phyloP scores from a whole-genome alignment of 1,140 invertebrate species.

The Drosophila varians region DNA sequence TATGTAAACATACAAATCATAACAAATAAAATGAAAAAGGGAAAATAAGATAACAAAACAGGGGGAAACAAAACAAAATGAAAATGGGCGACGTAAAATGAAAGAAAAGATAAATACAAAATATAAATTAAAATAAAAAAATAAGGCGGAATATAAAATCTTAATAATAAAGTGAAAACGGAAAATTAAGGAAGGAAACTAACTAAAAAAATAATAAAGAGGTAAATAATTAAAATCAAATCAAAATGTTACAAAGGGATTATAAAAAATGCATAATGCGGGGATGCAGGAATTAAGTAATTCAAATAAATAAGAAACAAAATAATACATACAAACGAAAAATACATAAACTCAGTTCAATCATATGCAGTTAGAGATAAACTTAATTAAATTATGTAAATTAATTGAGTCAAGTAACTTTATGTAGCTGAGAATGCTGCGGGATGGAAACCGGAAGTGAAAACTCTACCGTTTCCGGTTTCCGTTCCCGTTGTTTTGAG shows the following conservation, averaged over 20 bases:
- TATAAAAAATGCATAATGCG: neutral
- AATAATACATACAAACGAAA: conserved; percentile 40
- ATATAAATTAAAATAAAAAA: conserved; percentile 7
- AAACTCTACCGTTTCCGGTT: neutral
- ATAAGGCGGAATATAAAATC: conserved; percentile 4
- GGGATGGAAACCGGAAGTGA: conserved; percentile 28
- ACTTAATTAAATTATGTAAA: conserved; percentile 43
- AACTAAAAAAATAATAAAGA: neutral
- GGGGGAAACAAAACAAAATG: conserved; percentile 39
- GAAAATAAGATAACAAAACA: conserved; percentile 31
- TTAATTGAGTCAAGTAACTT: conserved; percentile 49
- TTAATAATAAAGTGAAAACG: too few relatives aligned
- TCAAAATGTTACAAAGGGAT: neutral
- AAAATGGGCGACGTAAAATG: conserved; percentile 34
- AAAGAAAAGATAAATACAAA: conserved; percentile 8
- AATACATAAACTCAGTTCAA: conserved; percentile 45
- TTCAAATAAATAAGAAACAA: conserved; percentile 30
- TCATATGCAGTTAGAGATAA: conserved; percentile 54
- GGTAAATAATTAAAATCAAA: neutral
- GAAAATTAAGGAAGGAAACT: too few relatives aligned
- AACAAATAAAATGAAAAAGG: conserved; percentile 42
- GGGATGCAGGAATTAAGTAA: conserved; percentile 23
- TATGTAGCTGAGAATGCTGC: conserved; percentile 41
- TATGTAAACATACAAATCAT: conserved; percentile 77
- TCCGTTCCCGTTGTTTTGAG: neutral